These are phyloP conservation scores for Globicephala melas DNA, from an alignment of 2,113 vertebrate species.

Conservation along the genomic window DNA sequence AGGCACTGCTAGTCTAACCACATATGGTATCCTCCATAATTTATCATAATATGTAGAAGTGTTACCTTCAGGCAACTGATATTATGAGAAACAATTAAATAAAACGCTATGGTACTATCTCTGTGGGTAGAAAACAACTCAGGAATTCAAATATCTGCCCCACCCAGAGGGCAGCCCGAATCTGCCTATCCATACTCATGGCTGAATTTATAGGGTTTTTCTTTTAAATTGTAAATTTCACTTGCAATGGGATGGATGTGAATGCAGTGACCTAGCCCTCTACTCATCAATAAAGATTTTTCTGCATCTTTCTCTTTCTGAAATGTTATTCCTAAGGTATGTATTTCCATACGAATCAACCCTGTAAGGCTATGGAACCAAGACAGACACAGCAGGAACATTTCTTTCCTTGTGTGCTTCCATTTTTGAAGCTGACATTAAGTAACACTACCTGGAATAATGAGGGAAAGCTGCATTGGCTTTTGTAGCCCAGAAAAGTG, in stretches of 20 bases:
- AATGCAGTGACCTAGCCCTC: constrained; percentile 40
- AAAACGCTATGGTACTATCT: constrained; percentile 51
- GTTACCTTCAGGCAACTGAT: constrained; percentile 57
- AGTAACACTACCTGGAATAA: constrained; percentile 28
- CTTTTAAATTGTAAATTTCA: constrained; percentile 64
- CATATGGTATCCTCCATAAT: constrained; percentile 56
- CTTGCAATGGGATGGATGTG: constrained; percentile 29
- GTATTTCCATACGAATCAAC: constrained; percentile 69
- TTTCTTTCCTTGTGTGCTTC: background rate
- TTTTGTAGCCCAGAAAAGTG: background rate
- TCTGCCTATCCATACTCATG: background rate
- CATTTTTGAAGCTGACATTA: constrained; percentile 8
- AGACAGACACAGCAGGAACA: constrained; percentile 57
- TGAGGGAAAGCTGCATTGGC: constrained; percentile 18
- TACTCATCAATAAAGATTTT: constrained; percentile 70
- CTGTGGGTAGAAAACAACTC: constrained; percentile 41
- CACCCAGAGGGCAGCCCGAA: background rate
- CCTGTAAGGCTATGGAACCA: background rate
- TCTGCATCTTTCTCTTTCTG: constrained; percentile 50
- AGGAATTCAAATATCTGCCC: constrained; percentile 53
- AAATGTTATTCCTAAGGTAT: constrained; percentile 52
- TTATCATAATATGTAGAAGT: constrained; percentile 63
- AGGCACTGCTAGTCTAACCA: constrained; percentile 34
- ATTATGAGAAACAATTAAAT: constrained; percentile 68
- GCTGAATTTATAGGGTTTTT: constrained; percentile 28